These are phyloP conservation scores for Blastobasis adustella DNA, from an alignment of 2,888 invertebrate species.

Conservation along the genomic window DNA sequence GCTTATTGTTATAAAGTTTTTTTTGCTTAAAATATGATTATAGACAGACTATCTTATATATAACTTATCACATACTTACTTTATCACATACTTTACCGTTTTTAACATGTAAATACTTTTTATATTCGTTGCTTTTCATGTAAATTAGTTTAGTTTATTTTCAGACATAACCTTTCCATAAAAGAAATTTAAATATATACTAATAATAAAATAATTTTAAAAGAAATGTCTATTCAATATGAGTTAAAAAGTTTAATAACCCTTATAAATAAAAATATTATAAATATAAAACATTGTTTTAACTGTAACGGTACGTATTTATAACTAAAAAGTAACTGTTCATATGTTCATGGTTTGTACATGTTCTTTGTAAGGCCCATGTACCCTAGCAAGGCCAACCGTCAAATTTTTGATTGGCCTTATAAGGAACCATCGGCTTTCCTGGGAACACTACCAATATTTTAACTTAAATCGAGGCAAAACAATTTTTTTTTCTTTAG, in stretches of 20 bases:
- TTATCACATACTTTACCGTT: too few species aligned
- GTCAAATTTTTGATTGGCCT: conserved; percentile 18
- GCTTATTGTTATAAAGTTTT: too few species aligned
- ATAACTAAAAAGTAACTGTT: conserved; percentile 3
- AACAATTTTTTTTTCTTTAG: conserved; percentile 12
- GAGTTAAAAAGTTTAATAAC: not conserved
- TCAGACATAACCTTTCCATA: too few species aligned
- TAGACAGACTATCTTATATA: too few species aligned
- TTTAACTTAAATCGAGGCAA: conserved; percentile 14
- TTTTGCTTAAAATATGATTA: too few species aligned
- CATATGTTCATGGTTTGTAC: conserved; percentile 6
- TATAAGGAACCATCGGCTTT: conserved; percentile 20
- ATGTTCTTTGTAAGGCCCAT: conserved; percentile 9
- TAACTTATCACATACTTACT: too few species aligned
- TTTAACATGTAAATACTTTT: too few species aligned
- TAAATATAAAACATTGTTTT: conserved; percentile 1
- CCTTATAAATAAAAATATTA: not conserved
- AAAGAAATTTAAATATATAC: too few species aligned
- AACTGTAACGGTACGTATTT: conserved; percentile 3
- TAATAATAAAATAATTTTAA: too few species aligned
- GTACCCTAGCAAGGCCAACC: conserved; percentile 16
- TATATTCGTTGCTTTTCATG: too few species aligned
- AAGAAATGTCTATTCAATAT: too few species aligned
- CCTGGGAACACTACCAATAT: conserved; percentile 17
- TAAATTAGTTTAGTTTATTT: too few species aligned